A percentile compares a stretch with the other conserved stretches of the same genome.
phyloP scores from a whole-genome alignment of 2,888 invertebrate species.

The Schizotus pectinicornis region DNA sequence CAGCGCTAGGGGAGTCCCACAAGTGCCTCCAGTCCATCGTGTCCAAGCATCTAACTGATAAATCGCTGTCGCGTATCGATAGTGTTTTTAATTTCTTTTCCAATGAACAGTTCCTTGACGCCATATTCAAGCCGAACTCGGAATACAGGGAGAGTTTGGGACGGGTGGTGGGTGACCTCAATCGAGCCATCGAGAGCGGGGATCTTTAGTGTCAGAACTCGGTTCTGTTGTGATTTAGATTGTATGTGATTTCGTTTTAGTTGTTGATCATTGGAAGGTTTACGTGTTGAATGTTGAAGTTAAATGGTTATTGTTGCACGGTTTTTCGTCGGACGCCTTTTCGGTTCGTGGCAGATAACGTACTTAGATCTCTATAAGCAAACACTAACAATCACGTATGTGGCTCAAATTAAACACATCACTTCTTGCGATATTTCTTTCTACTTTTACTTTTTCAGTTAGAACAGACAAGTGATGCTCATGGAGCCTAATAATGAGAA shows the following conservation, averaged over 20 bases:
- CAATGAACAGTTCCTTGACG: slow-evolving; percentile 68
- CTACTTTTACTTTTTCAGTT: too few species aligned
- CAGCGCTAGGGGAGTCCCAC: slow-evolving; percentile 79
- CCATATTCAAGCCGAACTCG: slow-evolving; percentile 67
- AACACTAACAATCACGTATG: too few species aligned
- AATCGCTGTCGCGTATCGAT: slow-evolving; percentile 79
- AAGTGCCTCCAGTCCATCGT: slow-evolving; percentile 78
- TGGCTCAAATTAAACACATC: too few species aligned
- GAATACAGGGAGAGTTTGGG: slow-evolving; percentile 68
- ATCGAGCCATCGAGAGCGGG: slow-evolving; percentile 68
- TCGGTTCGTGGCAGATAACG: too few species aligned
- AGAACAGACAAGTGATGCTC: too few species aligned
- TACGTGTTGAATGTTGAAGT: slow-evolving; percentile 6
- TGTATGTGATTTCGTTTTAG: slow-evolving; percentile 16
- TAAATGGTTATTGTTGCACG: slow-evolving; percentile 11
- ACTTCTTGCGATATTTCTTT: too few species aligned
- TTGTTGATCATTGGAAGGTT: neutral
- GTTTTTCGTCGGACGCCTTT: neutral
- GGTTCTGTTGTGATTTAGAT: slow-evolving; percentile 11
- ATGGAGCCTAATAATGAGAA: too few species aligned
- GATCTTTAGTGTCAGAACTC: slow-evolving; percentile 59
- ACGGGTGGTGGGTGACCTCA: slow-evolving; percentile 70
- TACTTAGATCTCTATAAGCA: too few species aligned
- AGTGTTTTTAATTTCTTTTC: slow-evolving; percentile 76
- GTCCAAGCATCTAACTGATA: slow-evolving; percentile 82